Evolutionary conservation across 2,113 vertebrate species (phyloP).

Genomic region (Tetraodon nigroviridis): DNA sequence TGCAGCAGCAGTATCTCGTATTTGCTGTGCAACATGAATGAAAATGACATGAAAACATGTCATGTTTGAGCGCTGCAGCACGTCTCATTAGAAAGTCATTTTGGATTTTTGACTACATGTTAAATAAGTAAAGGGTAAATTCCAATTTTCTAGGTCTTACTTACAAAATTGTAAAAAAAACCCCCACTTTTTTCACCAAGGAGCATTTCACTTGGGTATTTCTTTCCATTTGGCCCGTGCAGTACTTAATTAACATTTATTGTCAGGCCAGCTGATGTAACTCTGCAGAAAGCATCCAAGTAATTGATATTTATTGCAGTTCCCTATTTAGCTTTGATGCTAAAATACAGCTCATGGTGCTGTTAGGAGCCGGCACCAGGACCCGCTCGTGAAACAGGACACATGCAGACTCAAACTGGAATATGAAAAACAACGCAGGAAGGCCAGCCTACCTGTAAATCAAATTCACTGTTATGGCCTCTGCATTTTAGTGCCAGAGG

Average conservation of each 20-base stretch:
- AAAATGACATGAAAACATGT: no score
- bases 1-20: no score
- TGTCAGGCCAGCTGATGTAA: constrained; percentile 69
- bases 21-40: constrained; percentile 19
- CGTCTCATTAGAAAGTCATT: no score
- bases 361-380: constrained; percentile 47
- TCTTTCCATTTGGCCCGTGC: constrained; percentile 50
- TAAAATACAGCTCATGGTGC: constrained; percentile 60
- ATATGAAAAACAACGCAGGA: constrained; percentile 23
- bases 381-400: constrained; percentile 46
- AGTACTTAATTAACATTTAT: constrained; percentile 63
- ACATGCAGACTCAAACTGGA: constrained; percentile 20
- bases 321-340: constrained; percentile 62
- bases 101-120: no score
- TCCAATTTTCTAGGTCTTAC: no score
- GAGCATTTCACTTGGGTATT: constrained; percentile 31
- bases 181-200: no score
- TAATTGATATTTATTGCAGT: constrained; percentile 61
- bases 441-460: constrained; percentile 39
- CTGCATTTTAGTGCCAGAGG: not conserved
- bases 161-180: no score
- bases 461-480: constrained; percentile 30
- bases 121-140: no score
- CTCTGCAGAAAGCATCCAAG: constrained; percentile 64
- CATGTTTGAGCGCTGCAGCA: not conserved